Evolutionary conservation across 2,113 vertebrate species (phyloP).

Genomic region (Upupa epops): DNA sequence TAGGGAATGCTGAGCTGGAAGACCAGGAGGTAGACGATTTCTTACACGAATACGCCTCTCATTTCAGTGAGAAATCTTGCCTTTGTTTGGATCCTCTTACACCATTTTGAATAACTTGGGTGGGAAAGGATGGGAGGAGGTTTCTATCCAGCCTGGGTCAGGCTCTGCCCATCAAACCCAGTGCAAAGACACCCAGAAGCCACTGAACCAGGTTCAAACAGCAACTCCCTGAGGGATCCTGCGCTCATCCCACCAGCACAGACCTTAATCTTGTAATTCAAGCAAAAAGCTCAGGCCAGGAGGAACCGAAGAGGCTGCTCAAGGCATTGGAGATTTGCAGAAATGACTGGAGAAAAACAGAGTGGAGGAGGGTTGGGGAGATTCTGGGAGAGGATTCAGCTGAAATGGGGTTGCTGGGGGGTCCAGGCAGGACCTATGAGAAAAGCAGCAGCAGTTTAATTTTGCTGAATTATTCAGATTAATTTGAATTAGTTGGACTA

Average conservation of each 20-base stretch:
- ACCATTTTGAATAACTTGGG: rapidly evolving
- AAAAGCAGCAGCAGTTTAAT: not conserved
- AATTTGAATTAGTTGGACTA: not conserved
- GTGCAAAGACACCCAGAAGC: rapidly evolving
- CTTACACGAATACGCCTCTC: not conserved
- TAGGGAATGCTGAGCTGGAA: not conserved
- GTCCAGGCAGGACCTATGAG: not conserved
- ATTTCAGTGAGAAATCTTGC: not conserved
- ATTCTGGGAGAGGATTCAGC: not conserved
- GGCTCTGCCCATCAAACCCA: not conserved
- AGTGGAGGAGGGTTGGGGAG: not conserved
- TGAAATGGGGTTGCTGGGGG: no score
- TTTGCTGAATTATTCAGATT: rapidly evolving
- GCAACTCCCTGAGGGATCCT: no score
- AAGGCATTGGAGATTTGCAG: rapidly evolving
- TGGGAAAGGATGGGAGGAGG: not conserved
- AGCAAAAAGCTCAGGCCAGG: not conserved
- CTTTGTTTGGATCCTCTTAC: not conserved
- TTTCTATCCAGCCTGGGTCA: not conserved
- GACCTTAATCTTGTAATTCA: not conserved
- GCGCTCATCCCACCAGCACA: not conserved
- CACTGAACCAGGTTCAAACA: not conserved
- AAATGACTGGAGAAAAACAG: not conserved
- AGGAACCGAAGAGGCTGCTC: not conserved
- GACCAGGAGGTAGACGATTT: not conserved